Base-by-base conservation (phyloP, 1,140 invertebrate species). In the Parasteatoda tepidariorum region DNA sequence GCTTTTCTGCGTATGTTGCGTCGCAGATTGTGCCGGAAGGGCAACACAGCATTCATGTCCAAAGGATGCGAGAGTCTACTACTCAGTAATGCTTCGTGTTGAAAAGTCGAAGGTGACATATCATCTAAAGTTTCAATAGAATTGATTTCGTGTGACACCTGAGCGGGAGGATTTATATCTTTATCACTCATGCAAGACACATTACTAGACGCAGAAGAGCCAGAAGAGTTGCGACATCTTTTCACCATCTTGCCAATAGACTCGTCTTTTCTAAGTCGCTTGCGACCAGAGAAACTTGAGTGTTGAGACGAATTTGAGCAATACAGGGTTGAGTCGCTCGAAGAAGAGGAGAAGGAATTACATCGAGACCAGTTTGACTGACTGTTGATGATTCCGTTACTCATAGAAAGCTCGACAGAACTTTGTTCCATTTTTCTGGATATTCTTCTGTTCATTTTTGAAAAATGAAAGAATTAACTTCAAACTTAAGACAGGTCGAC, bases 171-270 rank as follows among this genome's bases (percentile, higher is more conserved):
- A 18, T 18, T 26, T 2, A 62, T 18, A 48, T 41, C 31, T 71
- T 62, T 68, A 24, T 82, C 78, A 48, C 78, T 82, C 18, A 70
- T 24, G 15, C 66, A 70, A n/a, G 78, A 82, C 33, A 71, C 22
- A 30, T 61, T 82, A 48, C 78, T 82, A 24, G 78, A 82, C 4
- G 38, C 7, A 18, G 78, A 82, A 15, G 78, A 82, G 9, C 78
- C 78, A 15, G 78, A 82, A 4, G 67, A 82, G 24, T 82, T 59
- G 15, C 78, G 31, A 18, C n/a, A 70, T 28, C 78, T 30, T 22
- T 82, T 82, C 3, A 26, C 3, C 22, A n/a, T 7, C 22, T 18
- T 22, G 3, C 18, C n/a, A 13, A 54, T 34, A 22, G 54, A 26
- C 0, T 76, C 15, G 6, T 38, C 33, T 34, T 18, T 24, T 3